Conservation (phyloP, 2,113 vertebrate genomes). For the Lipophrys pholis region DNA sequence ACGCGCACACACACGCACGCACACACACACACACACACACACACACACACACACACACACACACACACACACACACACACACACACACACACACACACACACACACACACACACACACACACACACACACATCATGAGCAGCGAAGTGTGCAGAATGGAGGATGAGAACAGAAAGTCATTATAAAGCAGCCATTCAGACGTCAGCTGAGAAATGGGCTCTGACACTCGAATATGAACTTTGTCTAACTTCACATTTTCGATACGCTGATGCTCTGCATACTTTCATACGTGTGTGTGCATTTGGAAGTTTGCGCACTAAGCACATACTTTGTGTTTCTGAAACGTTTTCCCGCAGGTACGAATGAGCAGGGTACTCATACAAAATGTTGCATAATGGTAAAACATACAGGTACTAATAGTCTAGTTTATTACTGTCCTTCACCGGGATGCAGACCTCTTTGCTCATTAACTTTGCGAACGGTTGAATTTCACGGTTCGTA, state of each 20-base stretch:
- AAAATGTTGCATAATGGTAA: constrained; percentile 6
- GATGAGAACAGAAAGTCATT: constrained; percentile 69
- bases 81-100: constrained; percentile 29
- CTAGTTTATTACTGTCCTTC: constrained; percentile 38
- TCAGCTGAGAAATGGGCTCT: constrained; percentile 34
- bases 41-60: constrained; percentile 30
- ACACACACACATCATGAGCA: constrained; percentile 36
- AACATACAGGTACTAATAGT: constrained; percentile 27
- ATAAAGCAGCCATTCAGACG: constrained; percentile 29
- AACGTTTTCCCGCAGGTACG: constrained; percentile 1
- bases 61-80: constrained; percentile 25
- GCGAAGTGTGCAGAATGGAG: constrained; percentile 60
- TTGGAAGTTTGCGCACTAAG: background rate
- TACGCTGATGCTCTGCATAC: constrained; percentile 31
- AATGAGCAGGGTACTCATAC: background rate
- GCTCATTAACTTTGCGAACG: constrained; percentile 50
- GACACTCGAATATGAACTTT: constrained; percentile 70
- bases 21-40: constrained; percentile 42
- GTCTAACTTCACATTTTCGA: constrained; percentile 42
- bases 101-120: constrained; percentile 27
- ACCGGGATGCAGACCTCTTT: constrained; percentile 20
- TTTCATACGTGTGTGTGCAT: constrained; percentile 6
- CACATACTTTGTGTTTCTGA: background rate
- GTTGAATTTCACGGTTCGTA: constrained; percentile 51
- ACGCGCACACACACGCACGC: constrained; percentile 23